Evolutionary conservation across 2,888 invertebrate genomes (phyloP).

Genomic region (Bhutanitis thaidina): DNA sequence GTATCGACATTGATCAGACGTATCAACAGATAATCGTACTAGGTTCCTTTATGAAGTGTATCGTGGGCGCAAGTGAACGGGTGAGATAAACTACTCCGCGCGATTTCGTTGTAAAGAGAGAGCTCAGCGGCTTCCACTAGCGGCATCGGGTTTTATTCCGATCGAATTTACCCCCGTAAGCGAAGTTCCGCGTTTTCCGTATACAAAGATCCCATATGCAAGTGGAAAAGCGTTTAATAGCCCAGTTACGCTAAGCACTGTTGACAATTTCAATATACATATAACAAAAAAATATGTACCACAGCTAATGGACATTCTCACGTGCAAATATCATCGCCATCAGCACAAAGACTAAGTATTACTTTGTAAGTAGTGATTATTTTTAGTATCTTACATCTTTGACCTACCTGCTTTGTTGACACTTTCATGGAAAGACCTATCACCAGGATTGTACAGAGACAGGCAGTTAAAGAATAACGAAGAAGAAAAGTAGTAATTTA

Average conservation of each 20-base stretch:
- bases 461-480: too few relatives aligned
- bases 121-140: conserved; percentile 59
- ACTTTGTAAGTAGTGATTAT: too few relatives aligned
- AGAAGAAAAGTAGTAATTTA: too few relatives aligned
- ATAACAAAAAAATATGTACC: too few relatives aligned
- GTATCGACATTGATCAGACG: conserved; percentile 20
- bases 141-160: conserved; percentile 60
- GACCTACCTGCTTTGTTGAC: too few relatives aligned
- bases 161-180: conserved; percentile 65
- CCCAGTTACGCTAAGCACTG: neutral
- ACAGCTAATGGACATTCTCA: too few relatives aligned
- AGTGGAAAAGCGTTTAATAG: conserved; percentile 17
- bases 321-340: too few relatives aligned
- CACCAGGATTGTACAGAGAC: too few relatives aligned
- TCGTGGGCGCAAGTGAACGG: conserved; percentile 44
- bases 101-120: conserved; percentile 74
- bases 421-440: too few relatives aligned
- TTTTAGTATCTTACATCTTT: too few relatives aligned
- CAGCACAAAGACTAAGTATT: too few relatives aligned
- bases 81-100: conserved; percentile 70
- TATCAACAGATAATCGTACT: conserved; percentile 59
- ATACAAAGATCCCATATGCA: conserved; percentile 29
- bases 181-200: conserved; percentile 16
- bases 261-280: too few relatives aligned
- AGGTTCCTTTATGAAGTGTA: conserved; percentile 53